Evolutionary conservation across 2,113 vertebrate species (phyloP).

Genomic region (Rhagologus leucostigma): DNA sequence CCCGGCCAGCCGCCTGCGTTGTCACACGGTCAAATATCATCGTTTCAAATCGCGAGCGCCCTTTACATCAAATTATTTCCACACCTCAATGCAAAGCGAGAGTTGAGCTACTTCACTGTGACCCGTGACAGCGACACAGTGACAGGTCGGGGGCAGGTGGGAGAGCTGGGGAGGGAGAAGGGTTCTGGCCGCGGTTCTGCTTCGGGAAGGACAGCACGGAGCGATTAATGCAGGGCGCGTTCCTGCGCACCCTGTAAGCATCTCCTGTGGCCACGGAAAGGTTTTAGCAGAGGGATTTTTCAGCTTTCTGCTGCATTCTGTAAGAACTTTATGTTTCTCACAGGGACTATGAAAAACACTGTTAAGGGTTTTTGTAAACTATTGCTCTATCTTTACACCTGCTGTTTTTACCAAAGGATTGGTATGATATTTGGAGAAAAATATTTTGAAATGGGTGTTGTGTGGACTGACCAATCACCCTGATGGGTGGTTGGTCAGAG

Average conservation of each 20-base stretch:
- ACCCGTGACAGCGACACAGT: accelerated
- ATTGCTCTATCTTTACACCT: too few relatives aligned
- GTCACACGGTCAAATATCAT: not conserved
- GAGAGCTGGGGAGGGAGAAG: not conserved
- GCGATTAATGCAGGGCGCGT: not conserved
- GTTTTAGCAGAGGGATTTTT: too few relatives aligned
- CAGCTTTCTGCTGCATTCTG: too few relatives aligned
- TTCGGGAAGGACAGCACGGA: accelerated
- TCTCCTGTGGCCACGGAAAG: too few relatives aligned
- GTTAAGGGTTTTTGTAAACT: too few relatives aligned
- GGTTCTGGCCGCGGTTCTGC: not conserved
- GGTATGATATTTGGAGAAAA: too few relatives aligned
- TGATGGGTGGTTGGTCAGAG: too few relatives aligned
- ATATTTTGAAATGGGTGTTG: too few relatives aligned
- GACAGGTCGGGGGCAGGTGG: not conserved
- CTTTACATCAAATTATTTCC: not conserved
- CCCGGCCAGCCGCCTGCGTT: not conserved
- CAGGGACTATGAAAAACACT: too few relatives aligned
- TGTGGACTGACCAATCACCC: too few relatives aligned
- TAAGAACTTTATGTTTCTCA: too few relatives aligned
- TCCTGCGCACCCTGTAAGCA: not conserved
- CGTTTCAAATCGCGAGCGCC: not conserved
- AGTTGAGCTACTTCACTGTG: accelerated
- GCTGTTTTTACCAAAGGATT: too few relatives aligned
- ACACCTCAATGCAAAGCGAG: not conserved